A percentile compares a stretch with the other conserved stretches of the same genome.
These are phyloP conservation scores for Struthidea cinerea DNA, from an alignment of 2,113 vertebrate genomes.

Conservation along the genomic window DNA sequence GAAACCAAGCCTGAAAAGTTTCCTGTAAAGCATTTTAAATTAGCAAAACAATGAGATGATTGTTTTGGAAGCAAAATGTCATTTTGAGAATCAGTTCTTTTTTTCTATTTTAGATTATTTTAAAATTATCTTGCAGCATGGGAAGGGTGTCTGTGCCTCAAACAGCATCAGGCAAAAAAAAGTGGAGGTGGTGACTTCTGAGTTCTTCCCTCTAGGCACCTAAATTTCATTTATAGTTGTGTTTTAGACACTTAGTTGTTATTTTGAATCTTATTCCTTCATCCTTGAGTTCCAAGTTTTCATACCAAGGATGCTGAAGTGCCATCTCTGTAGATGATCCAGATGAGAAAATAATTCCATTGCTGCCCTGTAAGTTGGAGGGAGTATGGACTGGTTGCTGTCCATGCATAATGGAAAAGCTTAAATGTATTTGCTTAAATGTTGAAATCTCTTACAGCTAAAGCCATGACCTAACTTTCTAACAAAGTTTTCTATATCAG, in stretches of 20 bases:
- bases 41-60: not conserved
- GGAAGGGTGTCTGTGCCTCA: not conserved
- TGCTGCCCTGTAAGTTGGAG: not conserved
- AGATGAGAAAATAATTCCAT: not conserved
- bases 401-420: not conserved
- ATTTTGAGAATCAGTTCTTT: not conserved
- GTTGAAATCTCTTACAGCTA: not conserved
- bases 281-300: not conserved
- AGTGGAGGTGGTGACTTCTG: not conserved
- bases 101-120: not conserved
- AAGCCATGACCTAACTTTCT: not conserved
- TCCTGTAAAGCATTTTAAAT: not conserved
- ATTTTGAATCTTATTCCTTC: not conserved
- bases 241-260: not conserved
- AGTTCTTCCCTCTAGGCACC: not conserved
- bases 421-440: not conserved
- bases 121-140: not conserved
- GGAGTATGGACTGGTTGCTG: not conserved
- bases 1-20: not conserved
- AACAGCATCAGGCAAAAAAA: not conserved
- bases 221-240: not conserved
- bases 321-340: not conserved
- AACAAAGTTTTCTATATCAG: not conserved
- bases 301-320: not conserved
- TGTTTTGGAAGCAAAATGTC: not conserved